Evolutionary conservation across 2,113 vertebrate species (phyloP).

Genomic region (human (Homo sapiens)): GRCh38 chr14:56154001-56154500

Average conservation of each 20-base stretch:
- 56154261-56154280: not conserved
- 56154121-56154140: slow-evolving; percentile 14
- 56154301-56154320: not conserved
- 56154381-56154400: too few species aligned
- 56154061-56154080: not conserved
- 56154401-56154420: too few species aligned
- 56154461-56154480: too few species aligned
- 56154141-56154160: not conserved
- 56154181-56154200: not conserved
- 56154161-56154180: not conserved
- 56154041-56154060: not conserved
- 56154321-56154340: too few species aligned
- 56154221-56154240: not conserved
- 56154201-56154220: not conserved
- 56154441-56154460: too few species aligned
- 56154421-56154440: too few species aligned
- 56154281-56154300: not conserved
- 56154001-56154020: not conserved
- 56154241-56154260: not conserved
- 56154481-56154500: too few species aligned
- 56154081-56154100: not conserved
- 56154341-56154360: too few species aligned
- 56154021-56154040: not conserved
- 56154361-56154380: too few species aligned
- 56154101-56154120: not conserved